These are phyloP conservation scores for Brachyistius frenatus DNA, from an alignment of 2,113 vertebrate genomes.

Conservation along the genomic window DNA sequence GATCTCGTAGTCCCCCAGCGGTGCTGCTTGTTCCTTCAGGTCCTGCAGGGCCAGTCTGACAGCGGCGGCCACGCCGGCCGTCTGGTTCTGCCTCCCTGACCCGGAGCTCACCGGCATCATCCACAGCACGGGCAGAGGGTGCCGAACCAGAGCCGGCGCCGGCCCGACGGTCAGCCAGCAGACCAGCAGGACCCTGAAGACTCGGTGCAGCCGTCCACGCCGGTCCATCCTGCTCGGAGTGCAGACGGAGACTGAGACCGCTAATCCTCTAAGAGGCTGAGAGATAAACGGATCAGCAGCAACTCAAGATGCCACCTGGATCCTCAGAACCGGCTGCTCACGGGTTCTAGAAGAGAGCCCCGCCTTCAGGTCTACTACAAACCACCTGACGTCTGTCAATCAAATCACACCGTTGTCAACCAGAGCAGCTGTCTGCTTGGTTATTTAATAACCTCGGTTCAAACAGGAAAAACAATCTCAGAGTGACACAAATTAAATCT, in stretches of 20 bases:
- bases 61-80: constrained; percentile 70
- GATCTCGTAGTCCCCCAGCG: constrained; percentile 84
- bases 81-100: constrained; percentile 73
- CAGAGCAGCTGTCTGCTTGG: too few relatives aligned
- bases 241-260: constrained; percentile 1
- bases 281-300: constrained; percentile 62
- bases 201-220: background rate
- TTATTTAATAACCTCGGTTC: too few relatives aligned
- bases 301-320: constrained; percentile 23
- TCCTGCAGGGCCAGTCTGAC: constrained; percentile 86
- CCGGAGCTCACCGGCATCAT: constrained; percentile 77
- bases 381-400: too few relatives aligned
- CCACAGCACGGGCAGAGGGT: constrained; percentile 82
- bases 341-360: too few relatives aligned
- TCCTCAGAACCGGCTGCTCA: background rate
- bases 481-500: too few relatives aligned
- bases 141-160: constrained; percentile 44
- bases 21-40: constrained; percentile 77
- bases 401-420: too few relatives aligned
- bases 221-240: constrained; percentile 2
- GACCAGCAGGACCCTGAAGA: constrained; percentile 21
- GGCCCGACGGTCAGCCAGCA: background rate
- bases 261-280: constrained; percentile 58
- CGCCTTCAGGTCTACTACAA: too few relatives aligned
- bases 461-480: too few relatives aligned